Evolutionary conservation across 2,113 vertebrate genomes (phyloP).

Genomic region (Strix aluco): DNA sequence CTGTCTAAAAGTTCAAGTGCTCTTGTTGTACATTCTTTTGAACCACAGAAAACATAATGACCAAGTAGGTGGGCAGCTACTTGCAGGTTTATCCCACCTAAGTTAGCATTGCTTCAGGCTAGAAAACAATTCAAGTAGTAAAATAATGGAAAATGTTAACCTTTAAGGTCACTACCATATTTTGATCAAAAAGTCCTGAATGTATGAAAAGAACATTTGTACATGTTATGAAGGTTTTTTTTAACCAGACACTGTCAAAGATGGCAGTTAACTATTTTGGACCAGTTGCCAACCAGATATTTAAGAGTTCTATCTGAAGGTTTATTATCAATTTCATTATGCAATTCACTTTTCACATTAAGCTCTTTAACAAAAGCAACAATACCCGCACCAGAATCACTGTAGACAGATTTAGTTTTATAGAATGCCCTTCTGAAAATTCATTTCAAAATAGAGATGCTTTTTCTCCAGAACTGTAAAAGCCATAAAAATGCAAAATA

Average conservation of each 20-base stretch:
- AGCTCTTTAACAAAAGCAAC: slow-evolving; percentile 60
- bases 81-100: slow-evolving; percentile 63
- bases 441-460: slow-evolving; percentile 75
- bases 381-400: slow-evolving; percentile 54
- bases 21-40: slow-evolving; percentile 75
- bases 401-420: slow-evolving; percentile 54
- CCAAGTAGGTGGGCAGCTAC: slow-evolving; percentile 57
- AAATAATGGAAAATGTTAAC: slow-evolving; percentile 69
- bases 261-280: slow-evolving; percentile 64
- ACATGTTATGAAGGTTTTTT: slow-evolving; percentile 47
- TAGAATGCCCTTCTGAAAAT: slow-evolving; percentile 73
- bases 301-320: slow-evolving; percentile 20
- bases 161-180: slow-evolving; percentile 68
- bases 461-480: slow-evolving; percentile 73
- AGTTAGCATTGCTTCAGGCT: slow-evolving; percentile 59
- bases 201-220: slow-evolving; percentile 57
- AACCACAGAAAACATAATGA: slow-evolving; percentile 62
- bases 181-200: slow-evolving; percentile 69
- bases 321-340: slow-evolving; percentile 34
- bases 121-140: slow-evolving; percentile 73
- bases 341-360: slow-evolving; percentile 39
- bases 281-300: slow-evolving; percentile 56
- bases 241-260: slow-evolving; percentile 39
- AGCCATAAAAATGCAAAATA: slow-evolving; percentile 76
- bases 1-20: slow-evolving; percentile 69